These are phyloP conservation scores for Abrostola triplasia DNA, from an alignment of 2,888 invertebrate species.

Conservation along the genomic window DNA sequence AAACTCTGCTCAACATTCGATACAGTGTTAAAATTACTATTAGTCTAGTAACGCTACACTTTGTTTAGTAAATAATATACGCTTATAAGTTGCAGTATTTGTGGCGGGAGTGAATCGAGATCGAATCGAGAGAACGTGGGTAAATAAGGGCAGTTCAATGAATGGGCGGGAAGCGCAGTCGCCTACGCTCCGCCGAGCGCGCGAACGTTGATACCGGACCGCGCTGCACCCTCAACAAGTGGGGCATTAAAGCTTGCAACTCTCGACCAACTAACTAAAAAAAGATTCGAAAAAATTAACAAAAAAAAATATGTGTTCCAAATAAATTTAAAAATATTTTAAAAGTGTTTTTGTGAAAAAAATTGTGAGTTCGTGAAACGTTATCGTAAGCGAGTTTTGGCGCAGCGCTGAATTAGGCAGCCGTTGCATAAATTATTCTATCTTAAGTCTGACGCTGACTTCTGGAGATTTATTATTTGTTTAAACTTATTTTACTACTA, in stretches of 20 bases:
- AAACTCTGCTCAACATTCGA: conserved; percentile 4
- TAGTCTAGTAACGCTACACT: conserved; percentile 21
- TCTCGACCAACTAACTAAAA: conserved; percentile 54
- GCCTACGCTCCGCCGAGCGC: conserved; percentile 83
- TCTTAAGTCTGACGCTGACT: conserved; percentile 34
- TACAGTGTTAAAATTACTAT: conserved; percentile 3
- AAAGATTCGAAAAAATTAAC: conserved; percentile 5
- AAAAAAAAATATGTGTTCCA: conserved; percentile 21
- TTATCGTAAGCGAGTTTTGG: conserved; percentile 43
- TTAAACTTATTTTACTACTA: conserved; percentile 1
- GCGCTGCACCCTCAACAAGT: conserved; percentile 78
- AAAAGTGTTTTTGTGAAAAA: conserved; percentile 50
- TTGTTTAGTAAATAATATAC: conserved; percentile 34
- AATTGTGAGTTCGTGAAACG: conserved; percentile 51
- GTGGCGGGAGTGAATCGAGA: conserved; percentile 59
- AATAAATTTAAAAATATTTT: conserved; percentile 16
- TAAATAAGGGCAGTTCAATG: conserved; percentile 73
- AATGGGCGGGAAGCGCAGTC: conserved; percentile 86
- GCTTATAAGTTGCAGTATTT: conserved; percentile 34
- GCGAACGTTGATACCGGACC: conserved; percentile 78
- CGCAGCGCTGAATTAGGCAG: conserved; percentile 51
- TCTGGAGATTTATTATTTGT: conserved; percentile 19
- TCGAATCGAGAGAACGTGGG: conserved; percentile 70
- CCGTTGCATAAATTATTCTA: conserved; percentile 58
- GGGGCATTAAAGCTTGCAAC: conserved; percentile 59